Evolutionary conservation across 2,888 invertebrate genomes (phyloP).

Genomic region (Trypoxylon attenuatum): DNA sequence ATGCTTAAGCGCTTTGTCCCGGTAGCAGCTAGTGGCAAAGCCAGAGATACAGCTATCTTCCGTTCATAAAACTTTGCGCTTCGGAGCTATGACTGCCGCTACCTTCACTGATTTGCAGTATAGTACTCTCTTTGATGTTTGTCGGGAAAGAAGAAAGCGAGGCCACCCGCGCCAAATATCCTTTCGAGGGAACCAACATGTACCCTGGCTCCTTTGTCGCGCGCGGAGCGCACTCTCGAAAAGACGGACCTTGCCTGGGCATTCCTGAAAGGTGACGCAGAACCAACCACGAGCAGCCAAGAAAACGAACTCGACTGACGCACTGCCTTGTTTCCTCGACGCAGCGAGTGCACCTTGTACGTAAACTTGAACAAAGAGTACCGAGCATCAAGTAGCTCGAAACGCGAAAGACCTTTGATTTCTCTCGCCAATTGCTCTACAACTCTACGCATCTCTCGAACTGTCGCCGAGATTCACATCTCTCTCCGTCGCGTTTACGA

Average conservation of each 20-base stretch:
- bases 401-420: too few relatives aligned
- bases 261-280: conserved; percentile 58
- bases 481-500: too few relatives aligned
- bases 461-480: too few relatives aligned
- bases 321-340: conserved; percentile 8
- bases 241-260: conserved; percentile 48
- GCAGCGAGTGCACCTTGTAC: neutral
- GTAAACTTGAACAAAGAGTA: neutral
- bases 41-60: conserved; percentile 24
- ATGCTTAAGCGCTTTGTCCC: neutral
- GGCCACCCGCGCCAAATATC: neutral
- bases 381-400: too few relatives aligned
- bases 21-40: conserved; percentile 4
- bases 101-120: conserved; percentile 35
- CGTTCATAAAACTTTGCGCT: conserved; percentile 30
- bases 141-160: neutral
- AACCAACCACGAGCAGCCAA: conserved; percentile 11
- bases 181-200: neutral
- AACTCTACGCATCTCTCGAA: too few relatives aligned
- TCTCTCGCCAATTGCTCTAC: too few relatives aligned
- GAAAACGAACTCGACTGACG: conserved; percentile 18
- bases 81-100: conserved; percentile 41
- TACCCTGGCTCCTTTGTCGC: neutral
- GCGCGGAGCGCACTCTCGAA: conserved; percentile 1
- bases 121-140: conserved; percentile 29